Evolutionary conservation across 2,113 vertebrate species (phyloP), one percentile per base, ranked within the genome.

Genomic region (Camelus bactrianus): DNA sequence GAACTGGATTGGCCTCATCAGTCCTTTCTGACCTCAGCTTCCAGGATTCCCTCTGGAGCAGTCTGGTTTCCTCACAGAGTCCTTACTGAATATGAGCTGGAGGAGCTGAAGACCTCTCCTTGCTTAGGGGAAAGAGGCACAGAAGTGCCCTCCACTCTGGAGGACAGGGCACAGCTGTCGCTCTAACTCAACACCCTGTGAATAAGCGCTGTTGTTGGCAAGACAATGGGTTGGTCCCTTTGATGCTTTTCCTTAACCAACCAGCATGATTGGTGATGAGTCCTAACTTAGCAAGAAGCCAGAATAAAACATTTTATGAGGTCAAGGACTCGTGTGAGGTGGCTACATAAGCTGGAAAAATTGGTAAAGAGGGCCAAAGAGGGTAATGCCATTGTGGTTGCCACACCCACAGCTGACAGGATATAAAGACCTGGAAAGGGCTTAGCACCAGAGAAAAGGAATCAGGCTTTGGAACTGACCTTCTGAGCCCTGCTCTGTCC

Each of bases 241-340:
- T 98, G 98, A 98, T 94, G 96, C 81, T 94, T 56, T 84, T 87
- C 67, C 72, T 94, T 76, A 88, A 86, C 80, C 81, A 85, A 95
- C 76, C 72, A 70, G 91, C 75, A 24, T 19, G 54, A 42, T 89
- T 69, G 81, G 62, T 56, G 73, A 95, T 76, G 97, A 97, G 97
- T 95, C 96, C 97, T 97, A 93, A 98, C 96, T 97, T 97, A 97
- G 96, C 97, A 97, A 85, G 97, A 97, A 98, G 97, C 98, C 96
- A 84, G 48, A 93, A 91, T 96, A 94, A 92, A 95, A 52, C 9
- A 28, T 95, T 97, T 97, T 97, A 98, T 82, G 81, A 95, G 97
- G 72, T 79, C 19, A 82, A 89, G 93, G 92, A 93, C 94, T 97
- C 82, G 26, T 38, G 24, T 38, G 72, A 96, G 92, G 94, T 77